Base-by-base conservation (phyloP, 2,888 invertebrate species). In the Pardosa pseudoannulata region DNA sequence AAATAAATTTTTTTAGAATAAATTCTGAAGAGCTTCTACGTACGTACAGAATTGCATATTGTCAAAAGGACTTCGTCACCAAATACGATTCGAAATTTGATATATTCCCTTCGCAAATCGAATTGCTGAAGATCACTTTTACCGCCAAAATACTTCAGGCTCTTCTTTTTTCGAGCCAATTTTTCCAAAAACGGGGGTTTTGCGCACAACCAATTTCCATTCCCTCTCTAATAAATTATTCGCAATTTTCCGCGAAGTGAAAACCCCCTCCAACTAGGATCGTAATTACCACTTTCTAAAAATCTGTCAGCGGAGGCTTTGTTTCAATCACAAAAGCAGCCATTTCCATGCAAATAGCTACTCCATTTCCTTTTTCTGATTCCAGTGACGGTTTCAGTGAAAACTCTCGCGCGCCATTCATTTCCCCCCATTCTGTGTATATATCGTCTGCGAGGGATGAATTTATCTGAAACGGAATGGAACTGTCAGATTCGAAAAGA, bases 401-500 rank as follows among this genome's bases (percentile, higher is more conserved):
- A n/a, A 56, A 23, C 56, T 56, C 56, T 56, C 56, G 19, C 56
- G 19, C 6, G 41, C 56, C 23, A 56, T 56, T 56, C 56, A 46
- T 46, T 46, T 56, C 56, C 56, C 36, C 6, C 36, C 36, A 36
- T 36, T 36, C 36, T 9, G 9, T 36, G 5, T 36, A 5, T 9
- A 7, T 23, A 56, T 56, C 56, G 56, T 56, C 56, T 56, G 56
- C 56, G 56, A 56, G 65, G 29, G 31, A 65, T 65, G 29, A 65
- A 29, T 65, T 65, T 65, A n/a, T 65, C 65, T 29, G n/a, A 65
- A 65, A 29, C 65, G 29, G 65, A 29, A 29, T 65, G 29, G 65
- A 65, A 29, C n/a, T 65, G 56, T 56, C 56, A 56, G 56, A 11
- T 3, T 19, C 23, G 23, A 56, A 56, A 56, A 56, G 56, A 56